phyloP scores from a whole-genome alignment of 2,113 vertebrate genomes.

The Serinus canaria region DNA sequence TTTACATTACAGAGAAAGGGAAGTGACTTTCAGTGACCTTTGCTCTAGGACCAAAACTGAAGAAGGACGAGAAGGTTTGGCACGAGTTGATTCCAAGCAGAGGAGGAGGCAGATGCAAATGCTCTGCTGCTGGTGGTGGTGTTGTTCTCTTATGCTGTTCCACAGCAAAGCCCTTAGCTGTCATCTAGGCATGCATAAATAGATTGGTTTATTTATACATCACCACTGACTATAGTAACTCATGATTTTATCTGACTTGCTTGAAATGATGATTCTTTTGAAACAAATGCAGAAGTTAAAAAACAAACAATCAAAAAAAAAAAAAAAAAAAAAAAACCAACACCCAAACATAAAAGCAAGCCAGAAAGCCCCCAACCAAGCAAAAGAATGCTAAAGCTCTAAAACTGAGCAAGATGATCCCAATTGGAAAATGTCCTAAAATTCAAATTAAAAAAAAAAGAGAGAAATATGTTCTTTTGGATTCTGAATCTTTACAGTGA shows the following conservation, averaged over 20 bases:
- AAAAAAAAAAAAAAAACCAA: too few relatives aligned
- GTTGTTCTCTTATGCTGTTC: background rate
- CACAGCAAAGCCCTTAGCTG: background rate
- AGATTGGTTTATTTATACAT: constrained; percentile 36
- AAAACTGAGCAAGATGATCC: background rate
- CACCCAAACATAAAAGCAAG: background rate
- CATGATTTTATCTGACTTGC: background rate
- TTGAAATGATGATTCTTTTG: background rate
- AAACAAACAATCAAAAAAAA: background rate
- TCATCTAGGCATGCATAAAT: background rate
- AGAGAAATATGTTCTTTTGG: background rate
- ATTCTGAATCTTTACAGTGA: background rate
- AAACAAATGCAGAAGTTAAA: background rate
- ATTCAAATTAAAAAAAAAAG: background rate
- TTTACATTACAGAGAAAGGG: background rate
- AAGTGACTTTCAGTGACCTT: background rate
- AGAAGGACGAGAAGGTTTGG: background rate
- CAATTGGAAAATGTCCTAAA: background rate
- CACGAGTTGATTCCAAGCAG: background rate
- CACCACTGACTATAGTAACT: background rate
- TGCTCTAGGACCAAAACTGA: background rate
- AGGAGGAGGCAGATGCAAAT: background rate
- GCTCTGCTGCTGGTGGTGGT: background rate
- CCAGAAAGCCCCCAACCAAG: background rate
- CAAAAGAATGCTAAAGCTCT: background rate